Evolutionary conservation across 2,888 invertebrate species (phyloP).

Genomic region (Calameuta filiformis): DNA sequence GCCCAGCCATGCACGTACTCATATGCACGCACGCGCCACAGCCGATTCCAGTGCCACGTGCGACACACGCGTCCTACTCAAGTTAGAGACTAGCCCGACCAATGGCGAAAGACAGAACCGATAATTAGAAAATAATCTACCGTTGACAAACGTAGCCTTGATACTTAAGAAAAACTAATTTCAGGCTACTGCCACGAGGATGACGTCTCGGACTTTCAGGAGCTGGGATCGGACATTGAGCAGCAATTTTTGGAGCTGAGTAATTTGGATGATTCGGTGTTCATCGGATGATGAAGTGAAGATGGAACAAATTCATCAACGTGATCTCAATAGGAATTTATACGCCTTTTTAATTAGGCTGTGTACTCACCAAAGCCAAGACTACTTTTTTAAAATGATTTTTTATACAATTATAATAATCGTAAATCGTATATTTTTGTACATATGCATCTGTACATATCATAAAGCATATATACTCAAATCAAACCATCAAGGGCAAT

Average conservation of each 20-base stretch:
- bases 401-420: constrained; percentile 1
- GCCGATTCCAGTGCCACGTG: constrained; percentile 53
- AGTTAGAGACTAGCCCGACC: neutral
- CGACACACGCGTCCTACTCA: constrained; percentile 50
- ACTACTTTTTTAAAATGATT: neutral
- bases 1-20: constrained; percentile 26
- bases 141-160: neutral
- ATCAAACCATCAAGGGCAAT: neutral
- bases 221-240: constrained; percentile 60
- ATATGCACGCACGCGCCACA: constrained; percentile 45
- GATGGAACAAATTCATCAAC: neutral
- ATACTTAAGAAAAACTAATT: constrained; percentile 21
- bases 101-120: neutral
- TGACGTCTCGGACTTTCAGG: constrained; percentile 56
- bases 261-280: constrained; percentile 58
- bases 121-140: neutral
- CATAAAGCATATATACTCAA: constrained; percentile 17
- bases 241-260: constrained; percentile 62
- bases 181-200: constrained; percentile 51
- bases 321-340: neutral
- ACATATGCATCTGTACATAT: constrained; percentile 51
- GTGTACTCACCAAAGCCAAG: neutral
- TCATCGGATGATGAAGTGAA: constrained; percentile 49
- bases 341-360: neutral
- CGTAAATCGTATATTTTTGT: constrained; percentile 47